Evolutionary conservation across 2,113 vertebrate genomes (phyloP).

Genomic region (Megaceryle maxima): DNA sequence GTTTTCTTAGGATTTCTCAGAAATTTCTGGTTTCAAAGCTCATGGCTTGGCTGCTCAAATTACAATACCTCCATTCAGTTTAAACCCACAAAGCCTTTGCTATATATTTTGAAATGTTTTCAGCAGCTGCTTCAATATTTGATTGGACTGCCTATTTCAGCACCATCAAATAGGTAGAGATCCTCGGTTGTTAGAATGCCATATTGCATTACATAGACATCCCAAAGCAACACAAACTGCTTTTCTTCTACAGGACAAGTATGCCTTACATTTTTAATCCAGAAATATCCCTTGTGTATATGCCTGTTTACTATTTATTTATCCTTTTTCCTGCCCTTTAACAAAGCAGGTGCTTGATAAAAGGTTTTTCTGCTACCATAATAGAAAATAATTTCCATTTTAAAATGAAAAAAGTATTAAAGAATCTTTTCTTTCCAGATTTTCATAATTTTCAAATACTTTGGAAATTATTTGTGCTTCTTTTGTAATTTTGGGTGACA

Average conservation of each 20-base stretch:
- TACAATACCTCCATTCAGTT: background rate
- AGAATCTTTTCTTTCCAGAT: background rate
- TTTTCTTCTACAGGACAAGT: background rate
- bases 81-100: background rate
- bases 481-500: background rate
- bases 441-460: background rate
- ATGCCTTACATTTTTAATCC: background rate
- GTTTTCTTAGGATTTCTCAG: background rate
- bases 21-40: background rate
- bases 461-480: background rate
- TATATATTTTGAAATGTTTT: background rate
- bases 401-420: background rate
- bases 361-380: background rate
- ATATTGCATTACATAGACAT: background rate
- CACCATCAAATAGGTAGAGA: background rate
- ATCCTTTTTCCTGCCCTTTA: background rate
- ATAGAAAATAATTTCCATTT: background rate
- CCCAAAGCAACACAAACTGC: background rate
- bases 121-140: background rate
- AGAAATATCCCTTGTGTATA: background rate
- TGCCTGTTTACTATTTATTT: background rate
- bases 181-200: background rate
- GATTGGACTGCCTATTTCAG: background rate
- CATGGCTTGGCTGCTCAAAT: background rate
- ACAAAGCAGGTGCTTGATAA: background rate